A percentile compares a stretch with the other conserved stretches of the same genome.
Evolutionary conservation across 53 echinoderm and acorn worm genomes (phyloP).

Genomic region (Mesocentrotus franciscanus): DNA sequence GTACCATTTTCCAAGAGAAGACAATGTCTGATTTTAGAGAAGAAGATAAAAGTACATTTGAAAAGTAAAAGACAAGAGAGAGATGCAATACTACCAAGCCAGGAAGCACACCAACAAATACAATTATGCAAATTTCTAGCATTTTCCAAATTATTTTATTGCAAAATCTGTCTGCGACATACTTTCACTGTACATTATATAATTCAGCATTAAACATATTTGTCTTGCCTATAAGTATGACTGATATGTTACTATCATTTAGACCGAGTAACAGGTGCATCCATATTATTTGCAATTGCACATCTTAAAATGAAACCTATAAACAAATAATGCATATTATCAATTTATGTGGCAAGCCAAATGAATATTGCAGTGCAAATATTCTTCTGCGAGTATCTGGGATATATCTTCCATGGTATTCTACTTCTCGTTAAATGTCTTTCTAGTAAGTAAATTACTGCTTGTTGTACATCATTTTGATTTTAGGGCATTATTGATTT

Average conservation of each 20-base stretch:
- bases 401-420: background rate
- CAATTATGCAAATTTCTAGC: background rate
- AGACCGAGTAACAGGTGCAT: background rate
- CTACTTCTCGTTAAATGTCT: background rate
- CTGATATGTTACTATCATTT: background rate
- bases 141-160: conserved; percentile 9
- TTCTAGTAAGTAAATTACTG: background rate
- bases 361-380: background rate
- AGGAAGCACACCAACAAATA: background rate
- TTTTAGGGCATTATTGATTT: background rate
- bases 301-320: background rate
- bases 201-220: background rate
- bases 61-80: background rate
- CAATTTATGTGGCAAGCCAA: background rate
- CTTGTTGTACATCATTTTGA: background rate
- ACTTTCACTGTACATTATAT: background rate
- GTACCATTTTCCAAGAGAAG: too few species aligned
- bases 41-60: background rate
- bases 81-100: background rate
- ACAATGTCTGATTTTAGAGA: background rate
- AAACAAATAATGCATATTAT: background rate
- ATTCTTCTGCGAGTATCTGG: background rate
- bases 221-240: background rate
- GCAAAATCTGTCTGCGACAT: background rate
- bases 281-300: conserved; percentile 10